Percentiles rank a stretch among this genome's conserved stretches.
Conservation (phyloP, 2,113 vertebrate genomes). For the Ictalurus furcatus region DNA sequence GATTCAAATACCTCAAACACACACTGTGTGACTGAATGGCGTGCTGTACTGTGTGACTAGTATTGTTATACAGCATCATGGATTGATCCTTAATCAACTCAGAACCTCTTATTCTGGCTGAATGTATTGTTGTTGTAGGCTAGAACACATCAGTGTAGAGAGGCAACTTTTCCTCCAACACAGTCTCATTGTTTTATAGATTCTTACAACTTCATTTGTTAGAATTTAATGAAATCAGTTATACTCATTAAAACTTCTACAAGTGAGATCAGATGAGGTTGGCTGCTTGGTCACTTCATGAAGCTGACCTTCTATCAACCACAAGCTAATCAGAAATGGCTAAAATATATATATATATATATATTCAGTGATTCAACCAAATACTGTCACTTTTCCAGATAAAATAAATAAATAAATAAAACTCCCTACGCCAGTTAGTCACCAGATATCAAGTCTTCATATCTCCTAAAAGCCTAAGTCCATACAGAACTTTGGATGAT, state of each 20-base stretch:
- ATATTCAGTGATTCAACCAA: neutral
- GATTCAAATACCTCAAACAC: neutral
- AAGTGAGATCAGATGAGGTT: neutral
- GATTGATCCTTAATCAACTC: neutral
- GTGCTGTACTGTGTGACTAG: neutral
- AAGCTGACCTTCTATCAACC: neutral
- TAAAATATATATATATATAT: neutral
- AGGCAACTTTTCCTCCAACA: neutral
- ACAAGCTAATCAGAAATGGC: neutral
- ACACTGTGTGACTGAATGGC: neutral
- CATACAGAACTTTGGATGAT: conserved; percentile 14
- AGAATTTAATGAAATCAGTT: neutral
- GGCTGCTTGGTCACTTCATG: neutral
- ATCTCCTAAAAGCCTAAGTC: neutral
- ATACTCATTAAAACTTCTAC: neutral
- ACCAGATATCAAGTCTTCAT: neutral
- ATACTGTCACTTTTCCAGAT: neutral
- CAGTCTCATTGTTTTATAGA: neutral
- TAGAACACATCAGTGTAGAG: neutral
- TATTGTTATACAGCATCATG: neutral
- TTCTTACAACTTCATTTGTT: neutral
- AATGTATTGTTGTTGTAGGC: neutral
- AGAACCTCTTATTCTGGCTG: neutral
- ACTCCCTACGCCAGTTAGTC: too few species aligned
- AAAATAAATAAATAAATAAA: neutral